A percentile compares a stretch with the other conserved stretches of the same genome.
Evolutionary conservation across 2,113 vertebrate species (phyloP).

Genomic region (Physeter macrocephalus): DNA sequence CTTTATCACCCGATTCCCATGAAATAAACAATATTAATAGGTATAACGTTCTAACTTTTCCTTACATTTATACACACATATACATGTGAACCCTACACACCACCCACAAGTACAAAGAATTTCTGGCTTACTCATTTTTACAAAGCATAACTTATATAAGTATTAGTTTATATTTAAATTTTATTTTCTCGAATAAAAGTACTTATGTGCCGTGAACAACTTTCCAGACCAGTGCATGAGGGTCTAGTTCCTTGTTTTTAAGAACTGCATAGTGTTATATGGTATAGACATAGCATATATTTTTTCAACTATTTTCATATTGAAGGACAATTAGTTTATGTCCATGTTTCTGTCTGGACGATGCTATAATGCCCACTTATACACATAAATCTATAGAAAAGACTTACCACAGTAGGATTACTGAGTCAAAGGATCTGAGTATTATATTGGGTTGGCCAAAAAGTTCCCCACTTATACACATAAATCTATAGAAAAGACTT

Average conservation of each 20-base stretch:
- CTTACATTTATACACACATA: neutral
- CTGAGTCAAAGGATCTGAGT: neutral
- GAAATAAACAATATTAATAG: neutral
- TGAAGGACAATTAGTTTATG: neutral
- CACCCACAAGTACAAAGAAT: neutral
- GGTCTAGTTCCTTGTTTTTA: neutral
- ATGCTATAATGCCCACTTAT: neutral
- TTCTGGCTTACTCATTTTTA: neutral
- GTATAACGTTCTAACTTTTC: neutral
- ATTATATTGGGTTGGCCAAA: neutral
- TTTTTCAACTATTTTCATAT: neutral
- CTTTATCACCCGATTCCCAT: neutral
- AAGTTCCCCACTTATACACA: neutral
- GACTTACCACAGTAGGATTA: neutral
- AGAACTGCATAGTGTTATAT: neutral
- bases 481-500: neutral
- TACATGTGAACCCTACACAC: accelerated
- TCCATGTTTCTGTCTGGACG: neutral
- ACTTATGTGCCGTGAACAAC: neutral
- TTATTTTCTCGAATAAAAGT: neutral
- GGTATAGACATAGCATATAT: neutral
- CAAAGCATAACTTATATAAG: neutral
- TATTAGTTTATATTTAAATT: neutral
- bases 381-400: neutral
- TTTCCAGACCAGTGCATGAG: neutral